Base-by-base conservation (phyloP, 2,888 invertebrate species). In the Hirtodrosophila trivittata region DNA sequence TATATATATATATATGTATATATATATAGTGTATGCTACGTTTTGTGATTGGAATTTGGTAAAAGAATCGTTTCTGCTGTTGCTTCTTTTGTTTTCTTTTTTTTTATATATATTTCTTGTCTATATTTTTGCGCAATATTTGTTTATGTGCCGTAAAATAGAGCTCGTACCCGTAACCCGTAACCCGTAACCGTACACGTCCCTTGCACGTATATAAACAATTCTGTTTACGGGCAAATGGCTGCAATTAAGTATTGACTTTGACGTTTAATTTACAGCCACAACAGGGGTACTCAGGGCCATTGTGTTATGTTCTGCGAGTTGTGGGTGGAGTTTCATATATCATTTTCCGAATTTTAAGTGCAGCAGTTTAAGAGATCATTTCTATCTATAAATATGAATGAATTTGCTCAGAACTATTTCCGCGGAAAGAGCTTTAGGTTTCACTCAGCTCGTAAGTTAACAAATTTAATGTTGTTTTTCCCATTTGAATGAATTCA, bases 201-300 rank as follows among this genome's bases (percentile, higher is more conserved):
- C 47, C n/a, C 69, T 9, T 8, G 33, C 26, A 49, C 46, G 26
- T 33, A 57, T 41, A 65, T 71, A 70, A 70, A 71, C 73, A 71
- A 55, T 57, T 43, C 13, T 66, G 63, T 66, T 72, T 67, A 71
- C 26, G 49, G 49, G 45, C 58, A 54, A 26, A 21, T 21, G 32
- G n/a, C 6, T 13, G 60, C 57, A 71, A 71, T 71, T 71, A 72
- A 58, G 46, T 63, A 71, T 72, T 66, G 72, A 71, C 72, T 72
- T 43, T 66, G 37, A 43, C 41, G 25, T 38, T 55, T 49, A 63
- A 72, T 71, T 71, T 67, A 67, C 57, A 62, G 45, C 43, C 43
- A 30, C 41, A 30, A 9, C 28, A n/a, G 7, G 14, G 6, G 37
- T 7, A 45, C 21, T 5, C 14, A 16, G 21, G 30, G 32, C 47